Percentiles rank a stretch among this genome's conserved stretches.
These are phyloP conservation scores for Drosophila quinaria DNA, from an alignment of 2,888 invertebrate genomes.

Conservation along the genomic window DNA sequence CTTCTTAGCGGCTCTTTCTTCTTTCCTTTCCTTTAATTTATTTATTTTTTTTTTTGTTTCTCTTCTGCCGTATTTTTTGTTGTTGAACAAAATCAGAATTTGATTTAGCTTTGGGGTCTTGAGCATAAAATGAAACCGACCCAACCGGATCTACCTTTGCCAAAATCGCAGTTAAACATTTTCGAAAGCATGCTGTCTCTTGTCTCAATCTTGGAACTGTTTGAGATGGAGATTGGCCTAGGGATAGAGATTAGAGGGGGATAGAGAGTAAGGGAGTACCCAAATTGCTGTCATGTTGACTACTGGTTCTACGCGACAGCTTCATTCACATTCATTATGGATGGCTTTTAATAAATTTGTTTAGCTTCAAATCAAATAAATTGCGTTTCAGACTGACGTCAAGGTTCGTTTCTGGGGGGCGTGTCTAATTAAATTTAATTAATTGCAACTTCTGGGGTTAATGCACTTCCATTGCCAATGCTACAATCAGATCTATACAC, in stretches of 20 bases:
- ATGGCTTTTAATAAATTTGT: constrained; percentile 57
- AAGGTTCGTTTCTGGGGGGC: constrained; percentile 35
- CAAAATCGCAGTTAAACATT: constrained; percentile 35
- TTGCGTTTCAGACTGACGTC: constrained; percentile 49
- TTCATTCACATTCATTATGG: constrained; percentile 44
- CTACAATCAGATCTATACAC: constrained; percentile 1
- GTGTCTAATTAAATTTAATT: constrained; percentile 26
- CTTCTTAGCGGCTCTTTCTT: constrained; percentile 62
- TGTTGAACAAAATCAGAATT: constrained; percentile 48
- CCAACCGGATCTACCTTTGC: constrained; percentile 75
- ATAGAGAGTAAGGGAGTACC: constrained; percentile 16
- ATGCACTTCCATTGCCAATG: constrained; percentile 51
- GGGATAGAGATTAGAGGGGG: not conserved
- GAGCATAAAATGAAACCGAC: constrained; percentile 50
- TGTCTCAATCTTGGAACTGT: constrained; percentile 1
- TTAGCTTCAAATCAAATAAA: constrained; percentile 39
- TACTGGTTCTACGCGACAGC: constrained; percentile 74
- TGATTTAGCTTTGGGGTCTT: constrained; percentile 35
- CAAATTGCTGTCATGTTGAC: constrained; percentile 45
- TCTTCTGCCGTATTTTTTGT: not conserved
- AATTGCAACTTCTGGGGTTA: constrained; percentile 52
- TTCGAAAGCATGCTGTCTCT: constrained; percentile 39
- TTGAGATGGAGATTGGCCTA: not conserved
- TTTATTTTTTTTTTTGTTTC: constrained; percentile 26
- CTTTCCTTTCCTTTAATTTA: constrained; percentile 27